Evolutionary conservation across 2,797 vertebrate genomes (phyloP).

Genomic region (Dipus sagitta): DNA sequence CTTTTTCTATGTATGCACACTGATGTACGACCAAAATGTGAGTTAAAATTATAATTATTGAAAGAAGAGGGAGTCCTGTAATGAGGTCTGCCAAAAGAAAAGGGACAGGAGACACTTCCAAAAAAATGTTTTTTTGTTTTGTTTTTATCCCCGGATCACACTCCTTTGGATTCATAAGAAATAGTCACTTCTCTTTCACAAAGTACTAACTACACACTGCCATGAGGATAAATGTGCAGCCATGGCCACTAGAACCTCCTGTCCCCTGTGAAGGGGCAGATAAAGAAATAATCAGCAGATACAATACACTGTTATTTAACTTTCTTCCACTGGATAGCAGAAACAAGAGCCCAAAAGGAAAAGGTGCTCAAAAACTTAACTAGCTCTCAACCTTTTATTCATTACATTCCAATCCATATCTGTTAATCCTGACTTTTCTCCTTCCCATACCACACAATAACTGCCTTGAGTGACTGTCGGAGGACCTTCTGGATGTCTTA

Average conservation of each 20-base stretch:
- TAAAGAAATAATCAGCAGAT: background rate
- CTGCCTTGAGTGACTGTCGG: background rate
- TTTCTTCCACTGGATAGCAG: background rate
- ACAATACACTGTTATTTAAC: background rate
- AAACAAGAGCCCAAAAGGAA: background rate
- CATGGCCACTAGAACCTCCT: background rate
- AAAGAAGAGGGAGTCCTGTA: background rate
- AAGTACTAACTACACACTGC: background rate
- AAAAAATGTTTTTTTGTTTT: background rate
- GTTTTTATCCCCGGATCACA: background rate
- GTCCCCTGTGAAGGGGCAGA: background rate
- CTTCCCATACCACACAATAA: no score
- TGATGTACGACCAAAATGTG: background rate
- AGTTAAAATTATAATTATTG: background rate
- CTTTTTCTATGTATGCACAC: background rate
- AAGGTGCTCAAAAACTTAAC: no score
- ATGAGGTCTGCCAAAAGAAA: background rate
- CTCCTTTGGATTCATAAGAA: background rate
- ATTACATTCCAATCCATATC: background rate
- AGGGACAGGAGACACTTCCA: background rate
- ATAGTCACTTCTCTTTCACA: conserved; percentile 1
- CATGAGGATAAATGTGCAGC: background rate
- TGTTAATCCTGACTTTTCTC: background rate
- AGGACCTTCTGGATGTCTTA: background rate
- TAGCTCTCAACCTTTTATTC: background rate